Evolutionary conservation across 2,888 invertebrate genomes (phyloP).

Genomic region (Pyrgus malvae): DNA sequence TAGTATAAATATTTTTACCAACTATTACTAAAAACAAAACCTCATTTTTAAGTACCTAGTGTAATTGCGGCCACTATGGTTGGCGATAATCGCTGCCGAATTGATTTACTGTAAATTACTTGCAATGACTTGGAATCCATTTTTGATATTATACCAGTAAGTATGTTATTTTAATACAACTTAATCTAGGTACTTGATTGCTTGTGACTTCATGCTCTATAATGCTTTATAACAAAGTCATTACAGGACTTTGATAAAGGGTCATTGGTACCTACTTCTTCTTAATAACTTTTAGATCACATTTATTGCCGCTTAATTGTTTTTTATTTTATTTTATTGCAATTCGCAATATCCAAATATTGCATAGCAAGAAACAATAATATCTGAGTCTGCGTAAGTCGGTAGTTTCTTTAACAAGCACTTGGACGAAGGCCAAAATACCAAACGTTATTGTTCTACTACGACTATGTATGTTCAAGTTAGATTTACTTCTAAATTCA

Average conservation of each 20-base stretch:
- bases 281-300: too few species aligned
- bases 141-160: too few species aligned
- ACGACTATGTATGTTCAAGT: slow-evolving; percentile 11
- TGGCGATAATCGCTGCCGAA: neutral
- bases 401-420: slow-evolving; percentile 72
- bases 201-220: too few species aligned
- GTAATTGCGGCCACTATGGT: slow-evolving; percentile 6
- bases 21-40: too few species aligned
- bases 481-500: slow-evolving; percentile 3
- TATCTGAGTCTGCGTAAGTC: slow-evolving; percentile 48
- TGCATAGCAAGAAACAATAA: slow-evolving; percentile 54
- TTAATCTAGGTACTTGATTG: too few species aligned
- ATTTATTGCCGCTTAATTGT: too few species aligned
- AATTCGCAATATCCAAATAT: neutral
- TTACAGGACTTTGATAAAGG: too few species aligned
- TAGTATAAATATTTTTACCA: too few species aligned
- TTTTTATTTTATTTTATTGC: too few species aligned
- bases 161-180: too few species aligned
- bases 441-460: slow-evolving; percentile 55
- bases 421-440: slow-evolving; percentile 71
- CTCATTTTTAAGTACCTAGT: slow-evolving; percentile 15
- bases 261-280: too few species aligned
- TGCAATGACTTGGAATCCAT: neutral
- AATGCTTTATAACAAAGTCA: too few species aligned
- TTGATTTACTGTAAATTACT: slow-evolving; percentile 11